Evolutionary conservation across 2,797 vertebrate species (phyloP).

Genomic region (Pantherophis vulpinus): DNA sequence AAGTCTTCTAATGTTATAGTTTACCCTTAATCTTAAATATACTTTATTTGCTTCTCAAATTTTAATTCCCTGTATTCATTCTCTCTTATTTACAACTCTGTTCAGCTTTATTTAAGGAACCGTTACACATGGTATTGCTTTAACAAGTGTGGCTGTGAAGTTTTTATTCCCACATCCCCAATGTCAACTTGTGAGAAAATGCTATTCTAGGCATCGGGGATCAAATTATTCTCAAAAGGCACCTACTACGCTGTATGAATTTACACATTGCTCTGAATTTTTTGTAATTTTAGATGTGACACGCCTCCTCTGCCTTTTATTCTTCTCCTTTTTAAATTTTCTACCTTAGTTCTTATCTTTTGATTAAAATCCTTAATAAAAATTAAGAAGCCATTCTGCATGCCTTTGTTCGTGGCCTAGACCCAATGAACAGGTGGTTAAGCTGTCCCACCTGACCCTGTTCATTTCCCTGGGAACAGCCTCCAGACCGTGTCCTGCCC

Average conservation of each 20-base stretch:
- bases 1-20: background rate
- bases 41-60: background rate
- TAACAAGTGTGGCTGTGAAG: background rate
- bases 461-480: too few species aligned
- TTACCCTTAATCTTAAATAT: background rate
- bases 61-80: background rate
- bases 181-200: background rate
- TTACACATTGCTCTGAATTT: background rate
- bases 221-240: background rate
- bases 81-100: background rate
- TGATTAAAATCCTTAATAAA: background rate
- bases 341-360: background rate
- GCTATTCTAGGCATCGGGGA: background rate
- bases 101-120: background rate
- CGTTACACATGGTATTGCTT: background rate
- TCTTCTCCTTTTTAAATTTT: too few species aligned
- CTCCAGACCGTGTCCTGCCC: background rate
- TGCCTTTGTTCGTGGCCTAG: background rate
- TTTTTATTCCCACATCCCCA: background rate
- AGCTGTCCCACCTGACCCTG: background rate
- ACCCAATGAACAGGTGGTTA: background rate
- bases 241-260: background rate
- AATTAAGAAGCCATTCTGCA: background rate
- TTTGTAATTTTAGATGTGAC: background rate
- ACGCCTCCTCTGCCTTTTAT: background rate